Evolutionary conservation across 1,140 invertebrate genomes (phyloP).

Genomic region (Hirudo medicinalis): DNA sequence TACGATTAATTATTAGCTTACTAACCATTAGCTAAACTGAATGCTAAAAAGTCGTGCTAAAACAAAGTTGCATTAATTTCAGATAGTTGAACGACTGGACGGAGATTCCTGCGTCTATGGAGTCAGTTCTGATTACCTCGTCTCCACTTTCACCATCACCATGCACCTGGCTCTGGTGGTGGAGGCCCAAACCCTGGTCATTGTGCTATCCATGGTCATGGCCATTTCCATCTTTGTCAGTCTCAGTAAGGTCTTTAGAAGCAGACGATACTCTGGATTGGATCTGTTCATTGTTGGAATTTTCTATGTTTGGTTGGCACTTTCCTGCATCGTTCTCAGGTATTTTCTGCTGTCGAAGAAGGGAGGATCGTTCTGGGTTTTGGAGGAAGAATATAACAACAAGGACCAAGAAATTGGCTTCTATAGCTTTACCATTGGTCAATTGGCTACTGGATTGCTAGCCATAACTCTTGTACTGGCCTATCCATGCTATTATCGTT

Average conservation of each 20-base stretch:
- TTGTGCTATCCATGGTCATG: background rate
- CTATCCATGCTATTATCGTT: constrained; percentile 15
- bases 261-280: constrained; percentile 5
- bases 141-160: background rate
- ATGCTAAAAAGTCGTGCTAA: no score
- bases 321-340: background rate
- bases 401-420: no score
- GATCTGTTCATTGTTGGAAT: constrained; percentile 2
- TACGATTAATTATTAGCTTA: no score
- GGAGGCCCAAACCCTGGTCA: background rate
- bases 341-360: background rate
- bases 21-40: no score
- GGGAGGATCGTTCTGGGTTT: background rate
- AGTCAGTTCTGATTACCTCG: constrained; percentile 15
- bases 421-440: background rate
- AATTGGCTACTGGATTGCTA: background rate
- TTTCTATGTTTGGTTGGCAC: background rate
- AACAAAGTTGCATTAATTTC: no score
- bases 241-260: background rate
- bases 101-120: constrained; percentile 9
- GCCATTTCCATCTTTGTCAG: background rate
- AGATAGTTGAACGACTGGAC: background rate
- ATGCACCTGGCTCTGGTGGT: background rate
- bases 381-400: no score
- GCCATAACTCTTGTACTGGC: background rate